Conservation (phyloP, 2,888 invertebrate species). For the Cordylochernes scorpioides region DNA sequence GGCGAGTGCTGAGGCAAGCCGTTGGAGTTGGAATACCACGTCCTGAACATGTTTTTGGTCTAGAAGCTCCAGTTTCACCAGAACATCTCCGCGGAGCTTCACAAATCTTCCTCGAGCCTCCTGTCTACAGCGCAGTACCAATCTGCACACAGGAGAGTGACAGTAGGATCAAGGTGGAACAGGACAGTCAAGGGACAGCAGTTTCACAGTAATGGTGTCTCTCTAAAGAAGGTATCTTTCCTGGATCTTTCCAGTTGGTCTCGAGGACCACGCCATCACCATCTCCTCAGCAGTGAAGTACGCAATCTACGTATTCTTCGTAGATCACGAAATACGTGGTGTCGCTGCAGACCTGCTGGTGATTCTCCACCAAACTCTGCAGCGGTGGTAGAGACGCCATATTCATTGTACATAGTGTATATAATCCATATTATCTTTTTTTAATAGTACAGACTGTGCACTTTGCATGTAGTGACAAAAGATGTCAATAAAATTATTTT, state of each 20-base stretch:
- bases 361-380: no score
- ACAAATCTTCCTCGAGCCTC: constrained; percentile 50
- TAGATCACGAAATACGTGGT: no score
- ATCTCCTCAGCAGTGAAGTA: no score
- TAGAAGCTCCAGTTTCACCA: constrained; percentile 83
- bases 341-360: no score
- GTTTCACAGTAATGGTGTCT: neutral
- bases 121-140: constrained; percentile 81
- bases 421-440: no score
- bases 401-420: no score
- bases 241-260: neutral
- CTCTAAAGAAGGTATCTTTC: neutral
- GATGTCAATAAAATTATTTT: no score
- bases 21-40: constrained; percentile 41
- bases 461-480: no score
- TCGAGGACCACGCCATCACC: no score
- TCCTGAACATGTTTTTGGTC: constrained; percentile 97
- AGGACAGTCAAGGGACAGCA: neutral
- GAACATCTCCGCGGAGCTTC: constrained; percentile 47
- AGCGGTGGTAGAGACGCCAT: no score
- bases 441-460: no score
- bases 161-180: neutral
- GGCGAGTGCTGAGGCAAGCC: constrained; percentile 57
- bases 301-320: no score
- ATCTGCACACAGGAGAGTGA: constrained; percentile 27